A percentile compares a stretch with the other conserved stretches of the same genome.
Evolutionary conservation across 1,140 invertebrate species (phyloP).

Genomic region (Macrobrachium rosenbergii): DNA sequence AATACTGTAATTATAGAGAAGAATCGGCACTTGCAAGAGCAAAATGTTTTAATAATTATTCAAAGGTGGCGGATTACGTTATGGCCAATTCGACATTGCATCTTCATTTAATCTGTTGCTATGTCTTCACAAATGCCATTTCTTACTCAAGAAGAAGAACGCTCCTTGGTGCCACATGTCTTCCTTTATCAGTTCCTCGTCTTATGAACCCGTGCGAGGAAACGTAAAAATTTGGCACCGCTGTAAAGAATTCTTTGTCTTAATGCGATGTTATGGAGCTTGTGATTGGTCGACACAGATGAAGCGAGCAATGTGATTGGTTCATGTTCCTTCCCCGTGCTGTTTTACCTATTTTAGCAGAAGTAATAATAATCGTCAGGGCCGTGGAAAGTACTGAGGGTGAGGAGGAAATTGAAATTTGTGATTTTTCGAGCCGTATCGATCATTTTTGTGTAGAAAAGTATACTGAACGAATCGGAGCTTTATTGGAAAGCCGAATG

Average conservation of each 20-base stretch:
- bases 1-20: too few relatives aligned
- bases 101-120: too few relatives aligned
- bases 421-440: not conserved
- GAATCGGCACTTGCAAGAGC: too few relatives aligned
- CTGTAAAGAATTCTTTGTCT: not conserved
- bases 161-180: not conserved
- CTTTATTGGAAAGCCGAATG: too few relatives aligned
- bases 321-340: not conserved
- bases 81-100: too few relatives aligned
- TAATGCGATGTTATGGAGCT: not conserved
- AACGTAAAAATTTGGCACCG: not conserved
- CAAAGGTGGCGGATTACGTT: too few relatives aligned
- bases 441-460: too few relatives aligned
- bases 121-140: too few relatives aligned
- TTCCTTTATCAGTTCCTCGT: not conserved
- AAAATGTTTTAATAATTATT: too few relatives aligned
- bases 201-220: not conserved
- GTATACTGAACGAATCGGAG: too few relatives aligned
- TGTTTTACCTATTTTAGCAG: constrained; percentile 14
- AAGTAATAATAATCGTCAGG: constrained; percentile 6
- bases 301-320: not conserved
- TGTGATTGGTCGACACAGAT: not conserved
- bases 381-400: constrained; percentile 8
- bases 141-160: too few relatives aligned
- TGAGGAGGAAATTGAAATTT: not conserved